Conservation (phyloP, 2,888 invertebrate genomes). For the Gastrophysa polygoni region DNA sequence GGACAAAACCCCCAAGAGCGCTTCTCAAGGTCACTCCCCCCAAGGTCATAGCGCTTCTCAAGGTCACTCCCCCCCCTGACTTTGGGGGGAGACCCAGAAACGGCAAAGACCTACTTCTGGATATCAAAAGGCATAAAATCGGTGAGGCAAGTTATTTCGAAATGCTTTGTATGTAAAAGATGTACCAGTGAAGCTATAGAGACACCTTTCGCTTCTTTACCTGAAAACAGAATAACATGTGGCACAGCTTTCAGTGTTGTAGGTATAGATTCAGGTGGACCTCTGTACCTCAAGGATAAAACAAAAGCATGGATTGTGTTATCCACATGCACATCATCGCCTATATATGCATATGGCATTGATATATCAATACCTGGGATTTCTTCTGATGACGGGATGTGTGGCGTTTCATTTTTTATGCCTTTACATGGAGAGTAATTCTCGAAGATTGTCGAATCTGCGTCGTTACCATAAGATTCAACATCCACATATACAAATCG, state of each 20-base stretch:
- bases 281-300: not conserved
- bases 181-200: constrained; percentile 30
- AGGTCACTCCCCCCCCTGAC: too few species aligned
- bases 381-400: constrained; percentile 8
- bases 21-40: too few species aligned
- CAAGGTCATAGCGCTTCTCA: too few species aligned
- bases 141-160: constrained; percentile 18
- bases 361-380: constrained; percentile 12
- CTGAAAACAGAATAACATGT: constrained; percentile 39
- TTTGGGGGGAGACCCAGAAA: too few species aligned
- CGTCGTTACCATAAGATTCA: constrained; percentile 10
- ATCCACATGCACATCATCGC: constrained; percentile 8
- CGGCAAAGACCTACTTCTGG: too few species aligned
- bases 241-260: constrained; percentile 41
- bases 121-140: constrained; percentile 23
- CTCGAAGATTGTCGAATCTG: constrained; percentile 13
- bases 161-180: constrained; percentile 29
- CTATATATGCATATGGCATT: constrained; percentile 10
- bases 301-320: not conserved
- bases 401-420: constrained; percentile 10
- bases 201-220: constrained; percentile 37
- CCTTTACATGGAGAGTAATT: constrained; percentile 10
- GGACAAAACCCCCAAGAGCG: too few species aligned
- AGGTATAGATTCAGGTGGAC: constrained; percentile 36
- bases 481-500: constrained; percentile 30